phyloP scores from a whole-genome alignment of 2,888 invertebrate species.

The Homarus gammarus region DNA sequence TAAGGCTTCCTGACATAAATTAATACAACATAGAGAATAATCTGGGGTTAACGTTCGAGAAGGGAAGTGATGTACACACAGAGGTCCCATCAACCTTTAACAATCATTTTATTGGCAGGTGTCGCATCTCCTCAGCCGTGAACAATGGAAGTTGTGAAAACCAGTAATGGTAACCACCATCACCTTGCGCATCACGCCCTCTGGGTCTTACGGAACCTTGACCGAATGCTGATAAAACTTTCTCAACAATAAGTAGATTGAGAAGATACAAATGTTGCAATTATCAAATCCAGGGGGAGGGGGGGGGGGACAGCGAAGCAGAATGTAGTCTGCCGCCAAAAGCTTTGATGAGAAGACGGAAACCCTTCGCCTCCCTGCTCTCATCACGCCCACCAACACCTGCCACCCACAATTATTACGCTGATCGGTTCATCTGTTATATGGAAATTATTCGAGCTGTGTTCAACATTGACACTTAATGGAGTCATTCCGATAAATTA shows the following conservation, averaged over 20 bases:
- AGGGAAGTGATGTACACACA: background rate
- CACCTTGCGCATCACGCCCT: too few species aligned
- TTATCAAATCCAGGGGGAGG: background rate
- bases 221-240: background rate
- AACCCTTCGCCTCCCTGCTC: background rate
- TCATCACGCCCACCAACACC: background rate
- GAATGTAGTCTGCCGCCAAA: background rate
- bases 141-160: constrained; percentile 18
- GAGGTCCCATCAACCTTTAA: background rate
- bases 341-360: background rate
- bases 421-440: background rate
- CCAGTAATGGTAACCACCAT: background rate
- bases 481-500: constrained; percentile 11
- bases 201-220: background rate
- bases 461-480: background rate
- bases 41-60: background rate
- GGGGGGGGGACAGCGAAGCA: background rate
- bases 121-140: background rate
- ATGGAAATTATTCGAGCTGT: background rate
- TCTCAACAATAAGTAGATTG: background rate
- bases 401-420: background rate
- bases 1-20: background rate
- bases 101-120: background rate
- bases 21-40: background rate
- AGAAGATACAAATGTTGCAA: constrained; percentile 3